Base-by-base conservation (phyloP, 2,888 invertebrate species). In the Hedychridium roseum region DNA sequence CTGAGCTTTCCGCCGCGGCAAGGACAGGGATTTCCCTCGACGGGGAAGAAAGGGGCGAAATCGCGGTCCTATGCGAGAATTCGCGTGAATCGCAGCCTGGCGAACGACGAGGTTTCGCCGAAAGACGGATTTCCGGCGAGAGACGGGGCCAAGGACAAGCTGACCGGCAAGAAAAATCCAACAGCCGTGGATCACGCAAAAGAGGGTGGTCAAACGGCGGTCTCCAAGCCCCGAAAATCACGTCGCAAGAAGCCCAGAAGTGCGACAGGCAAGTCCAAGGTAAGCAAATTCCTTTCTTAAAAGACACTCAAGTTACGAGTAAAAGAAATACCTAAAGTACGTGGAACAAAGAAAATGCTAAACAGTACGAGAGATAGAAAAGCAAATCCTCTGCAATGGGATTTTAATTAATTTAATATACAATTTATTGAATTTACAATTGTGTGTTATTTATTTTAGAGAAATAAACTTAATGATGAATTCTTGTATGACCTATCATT, bases 191-290 rank as follows among this genome's bases (percentile, higher is more conserved):
- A 66, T 56, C 57, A 49, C 47, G 46, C 46, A 57, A 66, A 55
- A 54, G 65, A 70, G 35, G 57, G 59, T 50, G 60, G 66, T 44
- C 64, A 56, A 53, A 52, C 66, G 58, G 62, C 58, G 61, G 65
- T 60, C 56, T 48, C 57, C 32, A 71, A 69, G 57, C 54, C 62
- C 58, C 70, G 74, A 39, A 76, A 72, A 38, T 60, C 68, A 11
- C 69, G 74, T 47, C 71, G 70, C 42, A 69, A 71, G 55, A 74
- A 73, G 55, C 45, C 61, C 9, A 65, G 63, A 43, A 69, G 64
- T 50, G 46, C 61, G 21, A 53, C 62, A 18, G 50, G 51, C 27
- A 63, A 68, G 12, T 54, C 64, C 27, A 73, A 72, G 61, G 72
- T 72, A n/a, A n/a, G n/a, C n/a, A n/a, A n/a, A n/a, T n/a, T n/a